Evolutionary conservation across 2,797 vertebrate genomes (phyloP), one percentile per base, ranked within the genome.

Genomic region (Ispidina lecontei): DNA sequence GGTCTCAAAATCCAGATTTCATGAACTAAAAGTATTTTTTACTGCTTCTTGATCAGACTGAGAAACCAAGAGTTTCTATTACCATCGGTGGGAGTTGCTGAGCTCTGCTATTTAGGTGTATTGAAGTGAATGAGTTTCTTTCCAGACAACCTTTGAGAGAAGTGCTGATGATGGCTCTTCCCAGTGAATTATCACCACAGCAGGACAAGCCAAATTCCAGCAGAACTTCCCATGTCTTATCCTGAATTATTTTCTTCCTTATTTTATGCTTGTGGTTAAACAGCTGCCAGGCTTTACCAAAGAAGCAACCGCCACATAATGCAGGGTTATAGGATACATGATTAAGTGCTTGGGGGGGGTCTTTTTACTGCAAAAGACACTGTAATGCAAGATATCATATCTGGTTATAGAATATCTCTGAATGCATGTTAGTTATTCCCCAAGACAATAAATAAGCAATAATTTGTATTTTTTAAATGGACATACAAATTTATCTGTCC

Each of bases 201-300:
- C 76, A 89, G 41, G 46, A 86, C 52, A 86, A 76, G 68, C 64
- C 71, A 84, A 75, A 84, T 90, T 87, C 77, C 46, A 76, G 28
- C 49, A 77, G 26, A 56, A 51, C 54, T 93, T 91, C 51, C 71
- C 74, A 82, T 58, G 80, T 79, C 67, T 86, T 87, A 62, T 16
- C 35, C 71, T 71, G 55, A 84, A 44, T 21, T 77, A 17, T 17
- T 74, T 78, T 71, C 68, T 70, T 12, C 56, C 46, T 70, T 82
- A 54, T 90, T 91, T 91, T 90, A 43, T 92, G 35, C 62, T 90
- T 76, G 56, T 89, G 71, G 80, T 82, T 84, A 69, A 93, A 69
- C 46, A 89, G 43, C 44, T 96, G 62, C 71, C 86, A 90, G 60
- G 20, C 22, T 94, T 89, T 51, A 94, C 71, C 62, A 71, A 82